A percentile compares a stretch with the other conserved stretches of the same genome.
Evolutionary conservation across 1,140 invertebrate species (phyloP).

Genomic region (Plectrocnemia conspersa): DNA sequence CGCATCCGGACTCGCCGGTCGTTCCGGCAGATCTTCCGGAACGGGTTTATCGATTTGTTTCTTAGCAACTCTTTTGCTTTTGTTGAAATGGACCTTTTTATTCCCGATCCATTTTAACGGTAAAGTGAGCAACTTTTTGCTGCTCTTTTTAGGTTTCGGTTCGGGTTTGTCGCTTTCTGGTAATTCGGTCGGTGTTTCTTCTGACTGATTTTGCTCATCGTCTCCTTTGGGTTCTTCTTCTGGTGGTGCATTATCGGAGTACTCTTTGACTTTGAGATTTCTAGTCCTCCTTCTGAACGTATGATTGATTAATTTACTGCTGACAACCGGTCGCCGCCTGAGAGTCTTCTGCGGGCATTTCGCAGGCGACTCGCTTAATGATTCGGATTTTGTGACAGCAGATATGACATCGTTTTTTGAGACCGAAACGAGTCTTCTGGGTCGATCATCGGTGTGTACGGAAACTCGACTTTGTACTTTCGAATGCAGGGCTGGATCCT

Average conservation of each 20-base stretch:
- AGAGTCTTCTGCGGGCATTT: constrained; percentile 12
- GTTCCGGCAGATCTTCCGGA: no score
- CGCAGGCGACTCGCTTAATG: constrained; percentile 5
- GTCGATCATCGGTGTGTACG: constrained; percentile 8
- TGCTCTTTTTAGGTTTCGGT: constrained; percentile 21
- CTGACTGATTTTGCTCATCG: background rate
- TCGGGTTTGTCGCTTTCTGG: constrained; percentile 13
- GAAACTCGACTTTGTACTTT: background rate
- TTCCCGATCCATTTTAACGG: constrained; percentile 28
- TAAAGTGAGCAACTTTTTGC: constrained; percentile 13
- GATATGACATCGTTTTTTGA: constrained; percentile 25
- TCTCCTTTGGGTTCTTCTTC: background rate
- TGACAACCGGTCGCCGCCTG: constrained; percentile 19
- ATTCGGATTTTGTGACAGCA: constrained; percentile 9
- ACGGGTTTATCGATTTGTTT: no score
- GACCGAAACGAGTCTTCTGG: constrained; percentile 12
- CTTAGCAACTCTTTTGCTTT: no score
- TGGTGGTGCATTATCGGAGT: background rate
- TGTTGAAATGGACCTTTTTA: constrained; percentile 23
- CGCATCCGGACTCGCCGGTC: no score
- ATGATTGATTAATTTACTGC: constrained; percentile 14
- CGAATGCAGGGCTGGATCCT: background rate
- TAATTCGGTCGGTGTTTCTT: background rate
- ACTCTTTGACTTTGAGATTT: background rate
- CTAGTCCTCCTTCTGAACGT: background rate